A percentile compares a stretch with the other conserved stretches of the same genome.
These are phyloP conservation scores for Ceyx margarethae DNA, from an alignment of 2,113 vertebrate species.

Conservation along the genomic window DNA sequence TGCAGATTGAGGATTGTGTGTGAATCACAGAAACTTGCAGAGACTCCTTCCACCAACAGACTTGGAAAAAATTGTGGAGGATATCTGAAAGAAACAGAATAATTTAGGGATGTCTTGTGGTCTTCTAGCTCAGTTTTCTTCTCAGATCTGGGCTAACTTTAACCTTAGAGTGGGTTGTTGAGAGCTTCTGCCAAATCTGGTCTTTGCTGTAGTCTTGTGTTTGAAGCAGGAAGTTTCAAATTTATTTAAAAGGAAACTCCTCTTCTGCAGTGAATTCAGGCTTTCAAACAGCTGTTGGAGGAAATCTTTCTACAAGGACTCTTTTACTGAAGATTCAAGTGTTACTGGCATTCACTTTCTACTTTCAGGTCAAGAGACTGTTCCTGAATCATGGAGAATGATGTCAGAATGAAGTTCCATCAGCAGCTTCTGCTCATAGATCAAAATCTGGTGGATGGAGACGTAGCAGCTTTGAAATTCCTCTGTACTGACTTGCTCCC, in stretches of 20 bases:
- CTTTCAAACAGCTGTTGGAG: neutral
- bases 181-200: neutral
- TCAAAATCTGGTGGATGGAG: constrained; percentile 40
- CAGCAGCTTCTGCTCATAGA: constrained; percentile 52
- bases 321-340: neutral
- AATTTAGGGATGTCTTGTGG: neutral
- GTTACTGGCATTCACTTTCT: neutral
- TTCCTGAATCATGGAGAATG: neutral
- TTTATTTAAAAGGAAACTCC: neutral
- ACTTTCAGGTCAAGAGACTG: neutral
- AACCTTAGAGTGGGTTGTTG: neutral
- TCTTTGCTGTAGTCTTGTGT: neutral
- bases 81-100: neutral
- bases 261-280: neutral
- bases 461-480: constrained; percentile 74
- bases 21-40: neutral
- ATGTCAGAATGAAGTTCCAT: neutral
- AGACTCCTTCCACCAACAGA: neutral
- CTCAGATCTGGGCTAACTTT: neutral
- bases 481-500: constrained; percentile 67
- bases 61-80: neutral
- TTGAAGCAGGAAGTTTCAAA: neutral
- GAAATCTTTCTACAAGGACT: neutral
- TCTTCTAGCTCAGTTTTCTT: neutral
- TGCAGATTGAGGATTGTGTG: neutral